These are phyloP conservation scores for Perca schrenkii DNA, from an alignment of 2,113 vertebrate species.

Conservation along the genomic window DNA sequence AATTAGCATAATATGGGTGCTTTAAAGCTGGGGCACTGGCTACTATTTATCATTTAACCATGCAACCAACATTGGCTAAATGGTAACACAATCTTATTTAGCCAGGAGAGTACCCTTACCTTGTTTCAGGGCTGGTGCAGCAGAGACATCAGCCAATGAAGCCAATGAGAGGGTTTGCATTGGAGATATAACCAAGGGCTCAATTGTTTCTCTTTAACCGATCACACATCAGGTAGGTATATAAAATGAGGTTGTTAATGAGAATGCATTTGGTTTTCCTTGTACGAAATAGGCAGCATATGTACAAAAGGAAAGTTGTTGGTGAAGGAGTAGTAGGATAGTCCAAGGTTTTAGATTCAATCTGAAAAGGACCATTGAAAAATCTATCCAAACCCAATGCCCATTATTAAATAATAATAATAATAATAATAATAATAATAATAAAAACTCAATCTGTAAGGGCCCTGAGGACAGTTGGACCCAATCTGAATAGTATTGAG, in stretches of 20 bases:
- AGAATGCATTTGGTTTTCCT: background rate
- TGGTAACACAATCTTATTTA: slow-evolving; percentile 11
- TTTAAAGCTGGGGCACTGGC: background rate
- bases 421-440: too few relatives aligned
- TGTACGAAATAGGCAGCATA: background rate
- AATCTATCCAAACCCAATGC: background rate
- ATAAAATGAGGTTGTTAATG: background rate
- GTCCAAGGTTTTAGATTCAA: background rate
- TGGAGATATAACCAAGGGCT: background rate
- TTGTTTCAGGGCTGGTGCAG: slow-evolving; percentile 13
- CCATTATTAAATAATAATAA: too few relatives aligned
- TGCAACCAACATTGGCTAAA: slow-evolving; percentile 43
- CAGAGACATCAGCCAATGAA: too few relatives aligned
- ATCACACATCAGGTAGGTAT: background rate
- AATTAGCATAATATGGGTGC: background rate
- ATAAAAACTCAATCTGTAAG: background rate
- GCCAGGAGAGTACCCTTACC: slow-evolving; percentile 4
- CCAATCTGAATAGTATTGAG: background rate
- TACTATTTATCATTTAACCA: slow-evolving; percentile 57
- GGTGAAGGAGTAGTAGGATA: too few relatives aligned
- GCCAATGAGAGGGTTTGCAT: background rate
- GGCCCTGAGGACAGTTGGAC: background rate
- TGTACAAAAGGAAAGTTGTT: background rate
- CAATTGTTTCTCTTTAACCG: background rate
- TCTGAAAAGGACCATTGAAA: background rate